These are phyloP conservation scores for Idris sp. DNA, from an alignment of 1,140 invertebrate genomes.

Conservation along the genomic window DNA sequence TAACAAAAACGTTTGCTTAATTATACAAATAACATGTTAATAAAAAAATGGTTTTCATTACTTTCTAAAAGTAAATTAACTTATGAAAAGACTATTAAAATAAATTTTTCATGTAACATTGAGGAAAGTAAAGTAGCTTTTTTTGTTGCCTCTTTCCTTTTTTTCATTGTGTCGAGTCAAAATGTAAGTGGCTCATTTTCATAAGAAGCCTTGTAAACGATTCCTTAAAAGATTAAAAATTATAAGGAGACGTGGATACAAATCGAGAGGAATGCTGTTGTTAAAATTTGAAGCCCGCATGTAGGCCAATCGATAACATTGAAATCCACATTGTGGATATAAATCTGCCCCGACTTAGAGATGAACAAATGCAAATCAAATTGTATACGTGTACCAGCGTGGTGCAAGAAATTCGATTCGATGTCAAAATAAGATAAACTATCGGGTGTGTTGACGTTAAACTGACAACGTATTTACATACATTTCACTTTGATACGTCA, in stretches of 20 bases:
- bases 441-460: slow-evolving; percentile 56
- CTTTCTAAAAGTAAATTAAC: no score
- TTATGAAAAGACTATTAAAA: no score
- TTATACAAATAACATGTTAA: no score
- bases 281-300: slow-evolving; percentile 46
- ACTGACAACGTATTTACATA: slow-evolving; percentile 60
- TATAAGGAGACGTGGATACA: slow-evolving; percentile 8
- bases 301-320: slow-evolving; percentile 62
- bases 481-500: slow-evolving; percentile 50
- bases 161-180: slow-evolving; percentile 6
- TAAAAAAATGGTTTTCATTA: no score
- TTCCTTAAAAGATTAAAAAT: slow-evolving; percentile 27
- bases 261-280: slow-evolving; percentile 9
- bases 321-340: slow-evolving; percentile 59
- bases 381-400: slow-evolving; percentile 38
- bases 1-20: no score
- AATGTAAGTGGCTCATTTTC: slow-evolving; percentile 5
- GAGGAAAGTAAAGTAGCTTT: no score
- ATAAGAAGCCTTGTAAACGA: neutral
- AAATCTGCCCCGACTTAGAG: slow-evolving; percentile 58
- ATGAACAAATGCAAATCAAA: slow-evolving; percentile 63
- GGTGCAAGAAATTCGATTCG: slow-evolving; percentile 53
- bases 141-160: no score
- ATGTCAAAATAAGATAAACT: slow-evolving; percentile 62
- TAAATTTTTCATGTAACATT: no score